phyloP scores from a whole-genome alignment of 2,888 invertebrate species.

The Mesochorus sp. region DNA sequence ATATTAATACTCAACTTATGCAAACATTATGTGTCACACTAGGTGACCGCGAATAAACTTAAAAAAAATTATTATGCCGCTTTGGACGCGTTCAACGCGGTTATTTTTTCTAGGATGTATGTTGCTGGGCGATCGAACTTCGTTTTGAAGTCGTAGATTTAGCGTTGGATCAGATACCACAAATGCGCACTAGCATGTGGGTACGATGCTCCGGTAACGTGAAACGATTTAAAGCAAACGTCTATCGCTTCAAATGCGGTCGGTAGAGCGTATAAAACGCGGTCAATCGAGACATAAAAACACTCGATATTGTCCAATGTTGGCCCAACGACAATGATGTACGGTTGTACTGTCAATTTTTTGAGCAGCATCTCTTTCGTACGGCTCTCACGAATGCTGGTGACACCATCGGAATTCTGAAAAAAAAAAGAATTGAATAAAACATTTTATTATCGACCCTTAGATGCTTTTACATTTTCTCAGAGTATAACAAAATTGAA shows the following conservation, averaged over 20 bases:
- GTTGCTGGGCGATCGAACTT: constrained; percentile 21
- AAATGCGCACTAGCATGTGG: constrained; percentile 50
- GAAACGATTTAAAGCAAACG: constrained; percentile 56
- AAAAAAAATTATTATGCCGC: no score
- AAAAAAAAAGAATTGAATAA: no score
- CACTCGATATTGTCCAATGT: constrained; percentile 17
- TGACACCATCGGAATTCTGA: constrained; percentile 12
- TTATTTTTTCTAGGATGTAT: constrained; percentile 15
- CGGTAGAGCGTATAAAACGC: constrained; percentile 17
- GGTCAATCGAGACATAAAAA: constrained; percentile 28
- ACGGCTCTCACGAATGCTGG: not conserved
- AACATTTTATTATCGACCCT: no score
- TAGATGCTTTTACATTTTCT: no score
- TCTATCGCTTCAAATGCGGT: constrained; percentile 46
- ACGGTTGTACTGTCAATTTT: constrained; percentile 34
- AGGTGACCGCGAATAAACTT: no score
- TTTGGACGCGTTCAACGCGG: no score
- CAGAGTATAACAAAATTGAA: no score
- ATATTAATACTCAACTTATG: no score
- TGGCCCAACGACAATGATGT: constrained; percentile 31
- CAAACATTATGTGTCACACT: no score
- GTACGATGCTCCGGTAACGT: constrained; percentile 48
- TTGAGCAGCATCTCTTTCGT: not conserved
- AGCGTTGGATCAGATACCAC: constrained; percentile 51
- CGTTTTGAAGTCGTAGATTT: constrained; percentile 43